Evolutionary conservation across 2,797 vertebrate genomes (phyloP).

Genomic region (Gymnodraco acuticeps): DNA sequence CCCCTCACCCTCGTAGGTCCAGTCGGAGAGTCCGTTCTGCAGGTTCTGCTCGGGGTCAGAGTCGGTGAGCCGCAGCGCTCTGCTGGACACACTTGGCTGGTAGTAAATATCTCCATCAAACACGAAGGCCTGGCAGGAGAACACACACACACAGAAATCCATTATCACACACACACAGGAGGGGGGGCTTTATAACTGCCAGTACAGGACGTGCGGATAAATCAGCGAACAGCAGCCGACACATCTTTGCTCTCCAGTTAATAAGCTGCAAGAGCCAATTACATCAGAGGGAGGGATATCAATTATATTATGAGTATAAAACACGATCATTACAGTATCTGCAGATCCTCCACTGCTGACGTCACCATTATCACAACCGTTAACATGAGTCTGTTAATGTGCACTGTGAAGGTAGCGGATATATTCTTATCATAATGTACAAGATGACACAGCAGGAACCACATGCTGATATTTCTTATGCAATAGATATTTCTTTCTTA

Average conservation of each 20-base stretch:
- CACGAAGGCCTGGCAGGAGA: constrained; percentile 81
- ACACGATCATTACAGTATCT: constrained; percentile 45
- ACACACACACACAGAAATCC: constrained; percentile 53
- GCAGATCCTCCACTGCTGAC: background rate
- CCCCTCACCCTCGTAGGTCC: constrained; percentile 87
- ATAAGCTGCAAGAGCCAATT: constrained; percentile 67
- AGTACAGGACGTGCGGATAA: constrained; percentile 44
- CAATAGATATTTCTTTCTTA: no score
- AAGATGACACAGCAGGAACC: no score
- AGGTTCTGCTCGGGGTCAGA: constrained; percentile 78
- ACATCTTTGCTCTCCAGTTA: constrained; percentile 65
- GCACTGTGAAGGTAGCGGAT: no score
- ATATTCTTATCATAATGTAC: no score
- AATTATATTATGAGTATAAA: constrained; percentile 57
- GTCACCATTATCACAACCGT: no score
- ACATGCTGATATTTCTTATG: no score
- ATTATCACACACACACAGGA: constrained; percentile 62
- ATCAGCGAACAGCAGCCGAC: constrained; percentile 59
- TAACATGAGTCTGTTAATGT: no score
- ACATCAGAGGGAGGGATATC: constrained; percentile 45
- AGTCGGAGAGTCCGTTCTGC: constrained; percentile 87
- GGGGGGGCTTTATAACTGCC: constrained; percentile 10
- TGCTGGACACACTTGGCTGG: constrained; percentile 78
- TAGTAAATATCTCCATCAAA: constrained; percentile 89
- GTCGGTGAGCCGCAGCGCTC: constrained; percentile 81